Conservation (phyloP, 2,888 invertebrate genomes). For the Imbricaverruca yamaguchii region DNA sequence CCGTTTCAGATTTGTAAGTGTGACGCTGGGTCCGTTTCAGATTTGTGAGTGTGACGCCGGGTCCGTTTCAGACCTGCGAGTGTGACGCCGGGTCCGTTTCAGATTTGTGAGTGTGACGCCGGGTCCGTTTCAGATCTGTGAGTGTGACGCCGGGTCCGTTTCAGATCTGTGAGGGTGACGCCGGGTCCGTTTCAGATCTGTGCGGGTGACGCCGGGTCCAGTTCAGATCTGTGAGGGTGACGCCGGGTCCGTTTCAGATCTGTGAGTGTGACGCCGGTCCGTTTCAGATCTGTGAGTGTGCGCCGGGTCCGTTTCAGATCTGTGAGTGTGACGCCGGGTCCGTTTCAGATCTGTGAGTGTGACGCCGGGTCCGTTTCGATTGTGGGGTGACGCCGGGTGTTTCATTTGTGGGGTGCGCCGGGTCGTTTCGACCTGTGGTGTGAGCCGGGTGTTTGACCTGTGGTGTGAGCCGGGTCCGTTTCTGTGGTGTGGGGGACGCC, state of each 20-base stretch:
- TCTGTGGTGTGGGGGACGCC: no score
- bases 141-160: no score
- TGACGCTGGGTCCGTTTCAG: no score
- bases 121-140: conserved; percentile 59
- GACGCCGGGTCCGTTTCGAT: conserved; percentile 36
- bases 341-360: conserved; percentile 55
- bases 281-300: not conserved
- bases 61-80: conserved; percentile 62
- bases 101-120: not conserved
- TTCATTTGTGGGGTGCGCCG: no score
- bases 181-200: conserved; percentile 56
- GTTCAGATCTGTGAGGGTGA: not conserved
- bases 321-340: conserved; percentile 37
- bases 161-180: not conserved
- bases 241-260: conserved; percentile 54
- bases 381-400: no score
- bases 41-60: not conserved
- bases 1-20: conserved; percentile 66
- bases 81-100: no score
- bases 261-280: no score
- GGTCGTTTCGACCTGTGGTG: no score
- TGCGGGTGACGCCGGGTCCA: no score
- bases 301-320: conserved; percentile 54
- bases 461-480: no score
- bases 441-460: no score